A percentile compares a stretch with the other conserved stretches of the same genome.
phyloP scores from a whole-genome alignment of 2,888 invertebrate species.

The Dastarcus helophoroides region DNA sequence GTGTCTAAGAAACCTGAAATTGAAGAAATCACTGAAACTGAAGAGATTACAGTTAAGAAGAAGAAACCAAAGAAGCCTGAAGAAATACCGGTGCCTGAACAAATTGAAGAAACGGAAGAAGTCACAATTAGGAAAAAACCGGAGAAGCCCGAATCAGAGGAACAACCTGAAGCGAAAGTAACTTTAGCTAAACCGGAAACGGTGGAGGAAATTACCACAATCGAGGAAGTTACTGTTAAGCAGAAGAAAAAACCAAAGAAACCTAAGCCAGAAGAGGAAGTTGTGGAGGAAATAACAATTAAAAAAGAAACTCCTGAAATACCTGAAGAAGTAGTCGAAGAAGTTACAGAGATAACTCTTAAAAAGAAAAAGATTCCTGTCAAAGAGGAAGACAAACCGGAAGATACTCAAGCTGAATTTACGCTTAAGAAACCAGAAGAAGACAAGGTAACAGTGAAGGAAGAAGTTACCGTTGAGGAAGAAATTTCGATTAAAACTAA shows the following conservation, averaged over 20 bases:
- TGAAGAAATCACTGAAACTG: constrained; percentile 19
- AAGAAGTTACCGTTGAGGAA: constrained; percentile 19
- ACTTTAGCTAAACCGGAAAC: constrained; percentile 11
- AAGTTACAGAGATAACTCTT: constrained; percentile 19
- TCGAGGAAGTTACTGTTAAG: constrained; percentile 8
- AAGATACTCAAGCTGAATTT: constrained; percentile 12
- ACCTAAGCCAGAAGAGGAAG: constrained; percentile 27
- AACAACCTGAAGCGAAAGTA: constrained; percentile 28
- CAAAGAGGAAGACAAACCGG: constrained; percentile 13
- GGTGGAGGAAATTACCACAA: constrained; percentile 8
- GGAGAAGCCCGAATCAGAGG: constrained; percentile 18
- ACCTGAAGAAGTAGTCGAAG: constrained; percentile 11
- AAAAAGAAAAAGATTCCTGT: constrained; percentile 15
- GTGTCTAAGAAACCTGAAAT: constrained; percentile 24
- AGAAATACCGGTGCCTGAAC: constrained; percentile 22
- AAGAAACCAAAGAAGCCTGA: constrained; percentile 21
- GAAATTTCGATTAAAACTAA: constrained; percentile 24
- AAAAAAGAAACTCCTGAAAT: constrained; percentile 22
- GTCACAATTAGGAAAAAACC: constrained; percentile 15
- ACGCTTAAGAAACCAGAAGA: constrained; percentile 9
- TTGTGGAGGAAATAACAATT: constrained; percentile 31
- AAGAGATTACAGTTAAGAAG: constrained; percentile 22
- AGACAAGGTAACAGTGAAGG: constrained; percentile 5
- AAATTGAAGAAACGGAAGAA: constrained; percentile 18
- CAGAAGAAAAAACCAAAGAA: constrained; percentile 25